phyloP scores from a whole-genome alignment of 2,888 invertebrate species.

The Coelopa pilipes region DNA sequence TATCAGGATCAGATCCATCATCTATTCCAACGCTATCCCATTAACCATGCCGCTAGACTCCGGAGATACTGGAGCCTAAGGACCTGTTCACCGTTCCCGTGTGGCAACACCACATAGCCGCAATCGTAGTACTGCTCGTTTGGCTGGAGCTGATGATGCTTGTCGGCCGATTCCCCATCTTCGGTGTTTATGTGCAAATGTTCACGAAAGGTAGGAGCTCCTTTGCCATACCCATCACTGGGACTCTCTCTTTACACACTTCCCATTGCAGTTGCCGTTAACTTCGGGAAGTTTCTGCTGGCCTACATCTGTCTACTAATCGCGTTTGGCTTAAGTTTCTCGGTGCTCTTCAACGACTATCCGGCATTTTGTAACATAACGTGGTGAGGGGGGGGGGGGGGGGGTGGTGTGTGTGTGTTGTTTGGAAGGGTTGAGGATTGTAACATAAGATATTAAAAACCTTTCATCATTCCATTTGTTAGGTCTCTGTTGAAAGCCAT shows the following conservation, averaged over 20 bases:
- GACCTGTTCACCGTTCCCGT: slow-evolving; percentile 64
- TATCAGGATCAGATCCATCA: neutral
- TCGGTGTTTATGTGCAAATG: slow-evolving; percentile 89
- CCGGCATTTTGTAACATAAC: slow-evolving; percentile 75
- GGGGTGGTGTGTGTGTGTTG: too few species aligned
- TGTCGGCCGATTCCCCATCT: slow-evolving; percentile 85
- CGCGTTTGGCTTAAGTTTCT: slow-evolving; percentile 83
- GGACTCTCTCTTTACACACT: too few species aligned
- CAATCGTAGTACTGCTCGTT: slow-evolving; percentile 80
- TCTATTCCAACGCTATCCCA: neutral
- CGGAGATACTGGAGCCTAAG: slow-evolving; percentile 56
- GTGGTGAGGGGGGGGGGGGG: slow-evolving; percentile 52
- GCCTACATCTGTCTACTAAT: slow-evolving; percentile 84
- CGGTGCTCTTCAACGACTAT: slow-evolving; percentile 83
- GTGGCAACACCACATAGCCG: slow-evolving; percentile 86
- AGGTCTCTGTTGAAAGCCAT: slow-evolving; percentile 77
- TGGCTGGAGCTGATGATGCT: slow-evolving; percentile 90
- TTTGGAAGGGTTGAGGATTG: too few species aligned
- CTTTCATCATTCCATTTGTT: neutral
- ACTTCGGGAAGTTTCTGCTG: slow-evolving; percentile 83
- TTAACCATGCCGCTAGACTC: slow-evolving; percentile 54
- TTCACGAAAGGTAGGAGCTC: slow-evolving; percentile 75
- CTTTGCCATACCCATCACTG: neutral
- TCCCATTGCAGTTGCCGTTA: slow-evolving; percentile 74
- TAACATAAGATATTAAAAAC: neutral